These are phyloP conservation scores for Chloroceryle amazona DNA, from an alignment of 2,797 vertebrate species.

Conservation along the genomic window DNA sequence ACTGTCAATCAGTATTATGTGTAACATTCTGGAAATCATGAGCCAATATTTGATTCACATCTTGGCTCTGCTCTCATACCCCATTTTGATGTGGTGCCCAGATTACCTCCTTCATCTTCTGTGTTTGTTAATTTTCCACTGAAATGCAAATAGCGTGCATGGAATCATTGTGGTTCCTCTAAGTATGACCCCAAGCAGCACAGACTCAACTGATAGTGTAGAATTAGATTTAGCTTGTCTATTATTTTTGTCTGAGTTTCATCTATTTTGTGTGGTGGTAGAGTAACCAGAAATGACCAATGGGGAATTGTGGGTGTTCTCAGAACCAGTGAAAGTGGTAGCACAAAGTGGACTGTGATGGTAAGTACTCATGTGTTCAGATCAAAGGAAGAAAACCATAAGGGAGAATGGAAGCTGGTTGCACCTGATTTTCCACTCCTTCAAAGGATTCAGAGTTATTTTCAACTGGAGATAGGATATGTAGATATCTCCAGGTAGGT, in stretches of 20 bases:
- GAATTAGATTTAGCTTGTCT: background rate
- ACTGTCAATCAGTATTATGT: conserved; percentile 47
- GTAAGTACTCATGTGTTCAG: background rate
- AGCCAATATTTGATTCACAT: conserved; percentile 52
- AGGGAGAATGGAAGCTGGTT: background rate
- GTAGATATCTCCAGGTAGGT: background rate
- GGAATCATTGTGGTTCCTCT: background rate
- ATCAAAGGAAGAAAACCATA: background rate
- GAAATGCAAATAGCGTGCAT: background rate
- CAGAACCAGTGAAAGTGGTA: background rate
- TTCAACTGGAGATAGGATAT: background rate
- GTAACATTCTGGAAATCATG: conserved; percentile 5
- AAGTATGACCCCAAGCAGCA: background rate
- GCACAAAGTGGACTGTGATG: background rate
- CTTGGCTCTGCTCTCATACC: conserved; percentile 41
- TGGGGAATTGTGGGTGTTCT: background rate
- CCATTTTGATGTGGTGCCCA: conserved; percentile 49
- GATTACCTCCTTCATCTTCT: conserved; percentile 51
- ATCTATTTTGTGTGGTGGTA: background rate
- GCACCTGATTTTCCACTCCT: background rate
- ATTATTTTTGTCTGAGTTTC: background rate
- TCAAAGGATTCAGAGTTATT: background rate
- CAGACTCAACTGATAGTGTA: background rate
- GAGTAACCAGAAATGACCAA: background rate
- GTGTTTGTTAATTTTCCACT: conserved; percentile 28